A percentile compares a stretch with the other conserved stretches of the same genome.
phyloP scores from a whole-genome alignment of 2,797 vertebrate genomes.

The Liasis olivaceus region DNA sequence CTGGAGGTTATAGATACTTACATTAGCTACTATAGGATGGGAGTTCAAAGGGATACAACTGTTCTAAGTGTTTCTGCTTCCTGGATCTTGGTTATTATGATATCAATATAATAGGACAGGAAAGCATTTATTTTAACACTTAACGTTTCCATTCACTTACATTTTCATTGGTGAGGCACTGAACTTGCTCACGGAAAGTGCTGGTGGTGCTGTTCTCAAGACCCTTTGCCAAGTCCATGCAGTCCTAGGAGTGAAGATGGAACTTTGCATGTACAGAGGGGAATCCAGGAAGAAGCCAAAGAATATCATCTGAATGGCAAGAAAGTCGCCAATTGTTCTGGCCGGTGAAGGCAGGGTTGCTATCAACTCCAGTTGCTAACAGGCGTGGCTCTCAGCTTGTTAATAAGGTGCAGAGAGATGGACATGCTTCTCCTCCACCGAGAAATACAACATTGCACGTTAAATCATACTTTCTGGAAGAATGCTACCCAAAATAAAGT shows the following conservation, averaged over 20 bases:
- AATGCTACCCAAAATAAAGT: background rate
- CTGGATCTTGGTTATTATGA: background rate
- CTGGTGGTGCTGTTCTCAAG: conserved; percentile 9
- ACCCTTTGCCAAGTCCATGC: conserved; percentile 66
- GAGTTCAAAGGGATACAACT: background rate
- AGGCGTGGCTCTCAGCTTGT: background rate
- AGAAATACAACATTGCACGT: background rate
- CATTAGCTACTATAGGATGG: background rate
- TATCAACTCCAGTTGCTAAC: conserved; percentile 67
- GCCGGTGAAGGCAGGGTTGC: conserved; percentile 43
- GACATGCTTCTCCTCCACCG: rapidly evolving
- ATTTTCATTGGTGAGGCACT: conserved; percentile 61
- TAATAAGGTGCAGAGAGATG: conserved; percentile 20
- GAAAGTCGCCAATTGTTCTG: background rate
- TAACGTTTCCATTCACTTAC: conserved; percentile 41
- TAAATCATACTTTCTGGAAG: background rate
- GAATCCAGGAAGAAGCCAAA: background rate
- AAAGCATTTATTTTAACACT: background rate
- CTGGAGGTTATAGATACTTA: background rate
- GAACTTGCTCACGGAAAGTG: conserved; percentile 52
- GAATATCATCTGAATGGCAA: background rate
- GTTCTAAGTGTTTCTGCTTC: background rate
- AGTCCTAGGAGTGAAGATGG: background rate
- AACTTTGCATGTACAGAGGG: background rate
- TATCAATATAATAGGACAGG: background rate